Percentiles rank a stretch among this genome's conserved stretches.
Evolutionary conservation across 2,797 vertebrate genomes (phyloP).

Genomic region (Hypotaenidia philippensis): DNA sequence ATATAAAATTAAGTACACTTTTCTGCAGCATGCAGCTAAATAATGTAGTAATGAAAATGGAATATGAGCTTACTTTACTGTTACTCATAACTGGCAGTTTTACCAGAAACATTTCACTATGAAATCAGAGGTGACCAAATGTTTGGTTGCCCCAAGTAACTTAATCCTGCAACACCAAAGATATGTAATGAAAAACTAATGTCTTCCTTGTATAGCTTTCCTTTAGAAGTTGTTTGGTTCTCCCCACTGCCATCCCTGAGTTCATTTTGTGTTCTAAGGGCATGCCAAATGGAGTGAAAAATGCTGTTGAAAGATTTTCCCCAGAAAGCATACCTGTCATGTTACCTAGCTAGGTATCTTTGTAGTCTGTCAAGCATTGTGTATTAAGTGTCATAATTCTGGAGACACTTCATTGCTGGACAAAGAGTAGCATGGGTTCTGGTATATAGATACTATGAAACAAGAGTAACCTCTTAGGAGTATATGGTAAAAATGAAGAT

Average conservation of each 20-base stretch:
- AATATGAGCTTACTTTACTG: not conserved
- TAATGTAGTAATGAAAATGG: conserved; percentile 18
- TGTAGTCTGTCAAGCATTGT: not conserved
- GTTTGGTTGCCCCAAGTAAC: not conserved
- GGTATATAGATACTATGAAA: not conserved
- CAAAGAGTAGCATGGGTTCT: not conserved
- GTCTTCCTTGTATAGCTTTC: not conserved
- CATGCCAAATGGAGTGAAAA: not conserved
- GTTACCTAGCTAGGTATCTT: not conserved
- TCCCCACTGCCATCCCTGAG: not conserved
- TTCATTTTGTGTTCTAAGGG: not conserved
- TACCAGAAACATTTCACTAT: not conserved
- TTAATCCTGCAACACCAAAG: not conserved
- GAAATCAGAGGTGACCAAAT: not conserved
- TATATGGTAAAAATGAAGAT: not conserved
- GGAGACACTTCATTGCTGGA: not conserved
- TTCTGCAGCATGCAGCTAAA: not conserved
- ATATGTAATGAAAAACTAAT: not conserved
- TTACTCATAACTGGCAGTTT: not conserved
- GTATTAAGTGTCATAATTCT: not conserved
- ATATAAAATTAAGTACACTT: not conserved
- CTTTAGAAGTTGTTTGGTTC: not conserved
- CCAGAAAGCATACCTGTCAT: not conserved
- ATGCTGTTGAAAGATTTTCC: not conserved
- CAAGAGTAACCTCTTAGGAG: not conserved